Evolutionary conservation across 1,140 invertebrate genomes (phyloP).

Genomic region (Trichonephila clavipes): DNA sequence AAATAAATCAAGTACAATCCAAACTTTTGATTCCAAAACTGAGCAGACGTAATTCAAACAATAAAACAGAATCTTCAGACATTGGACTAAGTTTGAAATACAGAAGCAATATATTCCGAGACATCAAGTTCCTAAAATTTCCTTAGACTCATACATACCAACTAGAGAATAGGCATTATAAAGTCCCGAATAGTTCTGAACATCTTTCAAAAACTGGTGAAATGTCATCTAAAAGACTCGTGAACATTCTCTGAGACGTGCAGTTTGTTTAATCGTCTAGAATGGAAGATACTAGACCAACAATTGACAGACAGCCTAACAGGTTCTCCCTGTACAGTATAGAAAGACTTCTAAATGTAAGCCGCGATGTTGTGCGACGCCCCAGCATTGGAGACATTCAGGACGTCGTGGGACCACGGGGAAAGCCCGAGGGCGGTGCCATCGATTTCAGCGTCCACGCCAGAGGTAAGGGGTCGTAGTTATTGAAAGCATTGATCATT

Average conservation of each 20-base stretch:
- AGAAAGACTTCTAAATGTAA: conserved; percentile 64
- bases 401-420: conserved; percentile 56
- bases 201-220: no score
- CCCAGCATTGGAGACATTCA: conserved; percentile 49
- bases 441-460: conserved; percentile 65
- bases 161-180: no score
- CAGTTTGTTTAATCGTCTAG: not conserved
- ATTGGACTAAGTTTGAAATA: no score
- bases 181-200: no score
- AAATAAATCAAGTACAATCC: no score
- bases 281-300: conserved; percentile 59
- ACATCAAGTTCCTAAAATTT: no score
- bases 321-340: conserved; percentile 72
- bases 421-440: conserved; percentile 56
- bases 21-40: no score
- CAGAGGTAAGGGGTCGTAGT: conserved; percentile 47
- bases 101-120: no score
- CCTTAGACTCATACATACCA: no score
- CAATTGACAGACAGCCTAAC: not conserved
- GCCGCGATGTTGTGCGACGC: conserved; percentile 61
- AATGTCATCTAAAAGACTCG: not conserved
- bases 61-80: no score
- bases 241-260: not conserved
- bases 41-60: no score
- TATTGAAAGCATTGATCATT: no score